Conservation (phyloP, 1,140 invertebrate species). For the Drusus annulatus region DNA sequence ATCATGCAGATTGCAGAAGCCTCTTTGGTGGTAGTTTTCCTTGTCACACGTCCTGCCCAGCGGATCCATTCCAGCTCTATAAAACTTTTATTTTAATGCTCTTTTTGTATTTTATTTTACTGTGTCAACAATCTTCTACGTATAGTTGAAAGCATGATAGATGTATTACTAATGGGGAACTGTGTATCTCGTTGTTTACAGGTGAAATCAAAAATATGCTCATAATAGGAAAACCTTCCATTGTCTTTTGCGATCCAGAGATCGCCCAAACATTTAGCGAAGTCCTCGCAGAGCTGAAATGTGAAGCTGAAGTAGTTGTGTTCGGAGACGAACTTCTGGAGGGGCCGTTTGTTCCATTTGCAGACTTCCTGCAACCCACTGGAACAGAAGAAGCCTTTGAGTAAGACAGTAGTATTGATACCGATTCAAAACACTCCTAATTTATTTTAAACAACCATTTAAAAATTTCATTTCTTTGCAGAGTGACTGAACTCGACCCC, state of each 20-base stretch:
- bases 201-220: slow-evolving; percentile 1
- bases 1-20: too few species aligned
- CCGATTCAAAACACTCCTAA: not conserved
- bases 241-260: slow-evolving; percentile 1
- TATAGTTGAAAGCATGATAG: too few species aligned
- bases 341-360: not conserved
- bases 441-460: not conserved
- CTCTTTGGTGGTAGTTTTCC: too few species aligned
- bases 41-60: too few species aligned
- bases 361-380: slow-evolving; percentile 22
- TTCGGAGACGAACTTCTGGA: not conserved
- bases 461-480: slow-evolving; percentile 32
- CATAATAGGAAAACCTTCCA: not conserved
- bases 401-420: slow-evolving; percentile 4
- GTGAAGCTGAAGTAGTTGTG: not conserved
- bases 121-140: too few species aligned
- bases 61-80: too few species aligned
- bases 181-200: not conserved
- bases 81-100: too few species aligned
- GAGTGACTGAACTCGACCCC: slow-evolving; percentile 52
- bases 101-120: too few species aligned
- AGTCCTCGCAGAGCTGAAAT: not conserved
- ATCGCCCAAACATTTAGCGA: not conserved
- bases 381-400: slow-evolving; percentile 24
- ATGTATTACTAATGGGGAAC: not conserved